Evolutionary conservation across 2,888 invertebrate species (phyloP).

Genomic region (Melinopterus prodromus): DNA sequence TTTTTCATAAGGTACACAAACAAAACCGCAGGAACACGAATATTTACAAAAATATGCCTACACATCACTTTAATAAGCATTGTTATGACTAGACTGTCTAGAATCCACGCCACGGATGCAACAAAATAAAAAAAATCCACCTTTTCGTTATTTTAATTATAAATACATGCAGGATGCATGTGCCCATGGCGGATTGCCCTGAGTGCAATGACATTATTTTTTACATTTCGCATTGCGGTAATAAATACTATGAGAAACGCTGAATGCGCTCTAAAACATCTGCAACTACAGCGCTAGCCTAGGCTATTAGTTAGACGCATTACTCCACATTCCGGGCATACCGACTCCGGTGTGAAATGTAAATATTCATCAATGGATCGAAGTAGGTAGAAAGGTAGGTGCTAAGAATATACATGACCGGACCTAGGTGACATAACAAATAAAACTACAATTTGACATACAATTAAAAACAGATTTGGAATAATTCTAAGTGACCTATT

Average conservation of each 20-base stretch:
- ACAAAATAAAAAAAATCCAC: not conserved
- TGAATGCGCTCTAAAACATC: not conserved
- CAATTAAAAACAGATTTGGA: too few relatives aligned
- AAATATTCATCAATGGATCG: not conserved
- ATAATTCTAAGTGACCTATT: too few relatives aligned
- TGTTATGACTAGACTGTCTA: not conserved
- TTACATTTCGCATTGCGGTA: not conserved
- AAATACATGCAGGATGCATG: not conserved
- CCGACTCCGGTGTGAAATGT: not conserved
- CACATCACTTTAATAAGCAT: too few relatives aligned
- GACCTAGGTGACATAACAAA: too few relatives aligned
- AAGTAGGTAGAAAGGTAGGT: not conserved
- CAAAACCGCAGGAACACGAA: too few relatives aligned
- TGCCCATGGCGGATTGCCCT: not conserved
- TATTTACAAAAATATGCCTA: too few relatives aligned
- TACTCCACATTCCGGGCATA: not conserved
- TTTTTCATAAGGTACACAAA: too few relatives aligned
- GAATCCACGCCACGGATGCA: not conserved
- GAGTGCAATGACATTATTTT: not conserved
- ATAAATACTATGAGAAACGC: constrained; percentile 4
- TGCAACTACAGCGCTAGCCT: not conserved
- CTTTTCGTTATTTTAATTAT: not conserved
- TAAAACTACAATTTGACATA: too few relatives aligned
- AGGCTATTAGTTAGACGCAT: not conserved
- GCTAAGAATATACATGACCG: not conserved